Evolutionary conservation across 2,797 vertebrate species (phyloP), one percentile per base, ranked within the genome.

Genomic region (Enteromius paludinosus): DNA sequence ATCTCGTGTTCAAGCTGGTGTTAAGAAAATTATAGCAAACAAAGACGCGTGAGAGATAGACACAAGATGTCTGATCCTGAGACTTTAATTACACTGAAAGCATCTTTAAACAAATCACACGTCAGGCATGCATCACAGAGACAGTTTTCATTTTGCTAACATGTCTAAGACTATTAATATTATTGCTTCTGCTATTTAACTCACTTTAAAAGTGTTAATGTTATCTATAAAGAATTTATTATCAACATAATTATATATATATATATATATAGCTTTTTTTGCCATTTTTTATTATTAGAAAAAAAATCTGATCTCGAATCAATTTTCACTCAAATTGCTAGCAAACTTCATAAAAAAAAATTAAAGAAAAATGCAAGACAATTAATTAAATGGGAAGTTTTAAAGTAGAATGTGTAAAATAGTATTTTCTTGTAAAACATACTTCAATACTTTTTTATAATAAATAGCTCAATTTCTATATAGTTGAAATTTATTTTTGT

Each of bases 1-100:
- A 70, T 79, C 65, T 38, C 7, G 1, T 28, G 54, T 76, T 43
- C 54, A 76, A 76, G 77, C 64, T 66, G 28, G 18, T 25, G 28
- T 56, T 41, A 8, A 30, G 78, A 70, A n/a, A 43, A 70, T 79
- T 5, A n/a, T 41, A 68, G 33, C 23, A 25, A 68, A 52, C 54
- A 76, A 38, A 61, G 73, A 61, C 17, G 2, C 1, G 15, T 17
- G 52, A 74, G 52, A 59, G 52, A 20, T 15, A 69, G 28, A 33
- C 45, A n/a, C 28, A 72, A 14, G 47, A 23, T 33, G 70, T 35
- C 47, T 71, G n/a, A 28, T 49, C 45, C 45, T 5, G 25, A 20
- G 25, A 71, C 25, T 35, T 23, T 15, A 54, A 73, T 56, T 56
- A n/a, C 18, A 35, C 10, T 20, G 28, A 12, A 54, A 73, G 18